These are phyloP conservation scores for Cathartes aura DNA, from an alignment of 2,113 vertebrate species.

Conservation along the genomic window DNA sequence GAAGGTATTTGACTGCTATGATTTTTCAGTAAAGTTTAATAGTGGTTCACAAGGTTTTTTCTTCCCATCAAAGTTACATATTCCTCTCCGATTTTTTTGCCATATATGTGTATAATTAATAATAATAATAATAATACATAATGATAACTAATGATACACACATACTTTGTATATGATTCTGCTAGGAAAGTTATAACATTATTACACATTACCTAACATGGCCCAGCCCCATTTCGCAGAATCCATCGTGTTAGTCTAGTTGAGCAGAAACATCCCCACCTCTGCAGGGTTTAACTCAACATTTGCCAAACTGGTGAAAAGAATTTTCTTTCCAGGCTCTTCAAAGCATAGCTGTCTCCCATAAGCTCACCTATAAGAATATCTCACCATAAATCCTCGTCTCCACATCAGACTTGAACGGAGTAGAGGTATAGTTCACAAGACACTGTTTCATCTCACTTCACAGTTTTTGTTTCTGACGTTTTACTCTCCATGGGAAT, in stretches of 20 bases:
- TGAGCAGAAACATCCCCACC: background rate
- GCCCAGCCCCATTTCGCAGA: background rate
- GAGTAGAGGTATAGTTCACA: background rate
- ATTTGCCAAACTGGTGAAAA: background rate
- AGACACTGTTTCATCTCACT: background rate
- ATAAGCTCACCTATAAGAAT: background rate
- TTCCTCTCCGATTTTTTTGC: background rate
- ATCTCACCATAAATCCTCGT: background rate
- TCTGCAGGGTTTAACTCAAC: background rate
- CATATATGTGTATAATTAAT: background rate
- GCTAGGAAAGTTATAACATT: background rate
- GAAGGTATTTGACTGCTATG: background rate
- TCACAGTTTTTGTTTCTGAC: background rate
- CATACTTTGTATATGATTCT: background rate
- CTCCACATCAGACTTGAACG: fast-evolving
- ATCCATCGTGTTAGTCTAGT: background rate
- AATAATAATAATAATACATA: background rate
- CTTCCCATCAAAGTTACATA: background rate
- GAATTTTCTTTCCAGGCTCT: background rate
- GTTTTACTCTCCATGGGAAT: background rate
- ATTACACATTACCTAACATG: background rate
- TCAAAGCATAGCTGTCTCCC: background rate
- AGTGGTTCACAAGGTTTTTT: background rate
- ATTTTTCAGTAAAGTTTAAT: background rate
- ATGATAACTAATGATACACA: background rate